Conservation (phyloP, 1,140 invertebrate genomes). For the Bathynomus jamesi region DNA sequence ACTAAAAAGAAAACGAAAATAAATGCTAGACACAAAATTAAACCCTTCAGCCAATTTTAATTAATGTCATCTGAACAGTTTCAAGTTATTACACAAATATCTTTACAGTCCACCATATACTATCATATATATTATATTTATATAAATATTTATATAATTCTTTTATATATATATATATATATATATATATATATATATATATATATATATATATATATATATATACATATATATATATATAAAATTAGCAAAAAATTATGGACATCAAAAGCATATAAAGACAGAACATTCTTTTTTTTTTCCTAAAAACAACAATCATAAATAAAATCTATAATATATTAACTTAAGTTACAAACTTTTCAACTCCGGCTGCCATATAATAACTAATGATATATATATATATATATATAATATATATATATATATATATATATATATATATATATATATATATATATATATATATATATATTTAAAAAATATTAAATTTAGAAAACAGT, state of each 20-base stretch:
- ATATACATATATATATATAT: constrained; percentile 36
- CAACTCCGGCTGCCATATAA: too few relatives aligned
- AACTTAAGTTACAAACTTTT: too few relatives aligned
- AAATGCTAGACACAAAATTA: too few relatives aligned
- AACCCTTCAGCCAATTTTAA: too few relatives aligned
- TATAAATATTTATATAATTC: not conserved
- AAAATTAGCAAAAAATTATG: constrained; percentile 34
- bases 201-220: constrained; percentile 23
- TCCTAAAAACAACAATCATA: too few relatives aligned
- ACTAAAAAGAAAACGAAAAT: too few relatives aligned
- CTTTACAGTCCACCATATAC: too few relatives aligned
- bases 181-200: constrained; percentile 30
- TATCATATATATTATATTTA: not conserved
- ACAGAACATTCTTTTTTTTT: constrained; percentile 26
- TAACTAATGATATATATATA: not conserved
- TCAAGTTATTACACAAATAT: too few relatives aligned
- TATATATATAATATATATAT: not conserved
- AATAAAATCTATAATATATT: too few relatives aligned
- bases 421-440: constrained; percentile 4
- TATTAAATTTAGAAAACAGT: too few relatives aligned
- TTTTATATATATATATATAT: not conserved
- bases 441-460: constrained; percentile 1
- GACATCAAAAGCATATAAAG: constrained; percentile 36
- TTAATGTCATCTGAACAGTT: too few relatives aligned
- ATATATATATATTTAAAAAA: not conserved